Evolutionary conservation across 2,888 invertebrate species (phyloP).

Genomic region (Myopa testacea): DNA sequence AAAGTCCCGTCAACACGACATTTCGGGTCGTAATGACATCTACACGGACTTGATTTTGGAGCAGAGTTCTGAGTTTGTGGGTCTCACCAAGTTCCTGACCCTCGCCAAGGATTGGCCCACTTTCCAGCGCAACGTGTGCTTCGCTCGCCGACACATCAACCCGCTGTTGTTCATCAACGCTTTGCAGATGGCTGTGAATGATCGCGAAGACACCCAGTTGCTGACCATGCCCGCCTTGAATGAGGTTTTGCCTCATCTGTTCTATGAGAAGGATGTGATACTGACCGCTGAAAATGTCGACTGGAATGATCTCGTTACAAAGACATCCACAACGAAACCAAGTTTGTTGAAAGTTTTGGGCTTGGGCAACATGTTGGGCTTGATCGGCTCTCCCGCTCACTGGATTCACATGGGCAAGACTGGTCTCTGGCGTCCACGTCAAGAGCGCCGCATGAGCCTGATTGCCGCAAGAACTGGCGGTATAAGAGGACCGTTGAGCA

Average conservation of each 20-base stretch:
- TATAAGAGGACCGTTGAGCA: neutral
- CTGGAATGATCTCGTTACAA: constrained; percentile 50
- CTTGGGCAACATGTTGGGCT: constrained; percentile 20
- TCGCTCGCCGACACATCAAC: constrained; percentile 79
- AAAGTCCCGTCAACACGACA: constrained; percentile 38
- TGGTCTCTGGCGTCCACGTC: constrained; percentile 32
- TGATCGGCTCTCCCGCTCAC: constrained; percentile 8
- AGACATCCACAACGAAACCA: constrained; percentile 22
- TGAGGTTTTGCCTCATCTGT: constrained; percentile 81
- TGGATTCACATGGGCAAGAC: constrained; percentile 23
- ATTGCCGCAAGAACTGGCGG: neutral
- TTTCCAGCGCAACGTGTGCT: constrained; percentile 71
- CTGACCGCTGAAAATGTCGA: constrained; percentile 48
- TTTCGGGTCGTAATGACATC: constrained; percentile 50
- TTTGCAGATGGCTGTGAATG: constrained; percentile 74
- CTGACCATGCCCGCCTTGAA: constrained; percentile 78
- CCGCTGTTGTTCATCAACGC: constrained; percentile 80
- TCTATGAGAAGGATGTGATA: constrained; percentile 71
- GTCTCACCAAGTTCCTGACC: constrained; percentile 52
- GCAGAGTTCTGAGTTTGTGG: constrained; percentile 51
- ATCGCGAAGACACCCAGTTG: constrained; percentile 75
- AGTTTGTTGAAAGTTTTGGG: constrained; percentile 39
- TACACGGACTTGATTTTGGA: constrained; percentile 49
- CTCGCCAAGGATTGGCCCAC: constrained; percentile 73
- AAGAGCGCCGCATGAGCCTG: constrained; percentile 27